Evolutionary conservation across 1,140 invertebrate species (phyloP).

Genomic region (Leptopilina clavipes): DNA sequence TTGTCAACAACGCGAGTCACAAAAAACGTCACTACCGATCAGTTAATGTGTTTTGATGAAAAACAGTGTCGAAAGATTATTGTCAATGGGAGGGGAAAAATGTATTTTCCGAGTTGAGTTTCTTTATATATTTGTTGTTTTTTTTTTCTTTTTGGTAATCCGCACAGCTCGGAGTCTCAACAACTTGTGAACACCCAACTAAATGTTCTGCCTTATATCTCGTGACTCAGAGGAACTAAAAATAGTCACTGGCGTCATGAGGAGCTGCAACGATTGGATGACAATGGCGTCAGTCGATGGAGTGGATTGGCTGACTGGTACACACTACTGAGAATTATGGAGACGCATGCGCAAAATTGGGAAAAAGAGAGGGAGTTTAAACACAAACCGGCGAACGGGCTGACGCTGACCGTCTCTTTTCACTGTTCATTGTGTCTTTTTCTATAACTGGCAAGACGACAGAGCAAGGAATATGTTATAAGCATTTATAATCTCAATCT

Average conservation of each 20-base stretch:
- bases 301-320: conserved; percentile 53
- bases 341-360: conserved; percentile 51
- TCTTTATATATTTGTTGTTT: not conserved
- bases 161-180: conserved; percentile 60
- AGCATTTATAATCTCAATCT: not conserved
- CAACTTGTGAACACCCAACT: conserved; percentile 70
- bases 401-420: conserved; percentile 6
- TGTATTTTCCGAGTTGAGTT: too few relatives aligned
- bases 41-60: too few relatives aligned
- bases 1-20: too few relatives aligned
- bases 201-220: conserved; percentile 72
- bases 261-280: conserved; percentile 60
- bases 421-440: not conserved
- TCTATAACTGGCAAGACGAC: not conserved
- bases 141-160: not conserved
- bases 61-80: too few relatives aligned
- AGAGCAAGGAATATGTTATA: not conserved
- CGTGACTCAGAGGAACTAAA: conserved; percentile 73
- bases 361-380: conserved; percentile 54
- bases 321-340: conserved; percentile 54
- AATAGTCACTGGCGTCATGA: conserved; percentile 72
- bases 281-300: conserved; percentile 59
- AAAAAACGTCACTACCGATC: too few relatives aligned
- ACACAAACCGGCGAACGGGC: conserved; percentile 41
- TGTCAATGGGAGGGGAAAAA: too few relatives aligned